These are phyloP conservation scores for Aspidiotus destructor DNA, from an alignment of 2,888 invertebrate genomes.

Conservation along the genomic window DNA sequence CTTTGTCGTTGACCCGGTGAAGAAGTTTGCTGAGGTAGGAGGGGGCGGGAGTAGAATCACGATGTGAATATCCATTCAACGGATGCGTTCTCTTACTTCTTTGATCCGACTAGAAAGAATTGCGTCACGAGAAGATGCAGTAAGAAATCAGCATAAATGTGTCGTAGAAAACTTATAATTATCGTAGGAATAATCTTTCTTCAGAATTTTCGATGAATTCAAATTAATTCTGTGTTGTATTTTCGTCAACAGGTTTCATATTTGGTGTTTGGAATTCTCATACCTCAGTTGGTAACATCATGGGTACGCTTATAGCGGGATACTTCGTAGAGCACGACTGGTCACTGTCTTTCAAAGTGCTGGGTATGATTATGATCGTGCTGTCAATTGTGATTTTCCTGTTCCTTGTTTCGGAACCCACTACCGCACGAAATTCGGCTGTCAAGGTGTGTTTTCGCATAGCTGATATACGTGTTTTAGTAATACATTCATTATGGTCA, in stretches of 20 bases:
- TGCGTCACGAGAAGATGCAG: no score
- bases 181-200: background rate
- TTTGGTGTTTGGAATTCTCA: conserved; percentile 98
- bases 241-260: conserved; percentile 52
- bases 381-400: conserved; percentile 67
- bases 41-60: no score
- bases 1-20: no score
- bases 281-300: conserved; percentile 88
- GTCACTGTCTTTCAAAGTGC: conserved; percentile 85
- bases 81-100: no score
- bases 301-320: conserved; percentile 78
- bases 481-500: no score
- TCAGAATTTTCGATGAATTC: background rate
- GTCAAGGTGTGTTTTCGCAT: background rate
- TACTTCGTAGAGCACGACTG: conserved; percentile 76
- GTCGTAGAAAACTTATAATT: background rate
- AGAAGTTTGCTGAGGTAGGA: no score
- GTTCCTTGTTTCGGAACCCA: conserved; percentile 48
- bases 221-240: background rate
- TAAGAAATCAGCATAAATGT: no score
- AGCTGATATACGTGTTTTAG: no score
- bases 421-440: background rate
- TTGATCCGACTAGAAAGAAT: no score
- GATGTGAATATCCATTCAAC: no score
- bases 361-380: conserved; percentile 68